phyloP scores from a whole-genome alignment of 2,888 invertebrate genomes.

The Xestoiulus laeticollis region DNA sequence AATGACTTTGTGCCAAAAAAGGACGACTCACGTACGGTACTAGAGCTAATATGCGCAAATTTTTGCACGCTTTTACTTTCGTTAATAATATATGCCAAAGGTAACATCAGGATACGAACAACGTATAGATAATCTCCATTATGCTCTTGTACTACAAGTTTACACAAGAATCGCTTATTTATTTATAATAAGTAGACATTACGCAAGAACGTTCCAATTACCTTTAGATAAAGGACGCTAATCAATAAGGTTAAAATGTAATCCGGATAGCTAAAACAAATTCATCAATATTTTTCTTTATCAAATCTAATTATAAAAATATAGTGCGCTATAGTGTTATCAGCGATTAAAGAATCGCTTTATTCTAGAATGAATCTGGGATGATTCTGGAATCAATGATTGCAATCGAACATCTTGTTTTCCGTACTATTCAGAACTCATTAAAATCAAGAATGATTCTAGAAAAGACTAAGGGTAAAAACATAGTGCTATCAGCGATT shows the following conservation, averaged over 20 bases:
- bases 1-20: conserved; percentile 16
- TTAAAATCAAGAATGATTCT: too few species aligned
- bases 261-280: too few species aligned
- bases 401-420: too few species aligned
- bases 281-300: too few species aligned
- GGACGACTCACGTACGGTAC: neutral
- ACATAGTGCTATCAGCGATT: too few species aligned
- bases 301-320: too few species aligned
- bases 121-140: neutral
- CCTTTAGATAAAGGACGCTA: neutral
- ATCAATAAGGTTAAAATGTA: neutral
- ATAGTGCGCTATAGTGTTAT: too few species aligned
- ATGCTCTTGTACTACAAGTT: neutral
- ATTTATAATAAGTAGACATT: neutral
- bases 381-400: too few species aligned
- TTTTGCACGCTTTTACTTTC: neutral
- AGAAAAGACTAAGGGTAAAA: too few species aligned
- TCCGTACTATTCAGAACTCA: too few species aligned
- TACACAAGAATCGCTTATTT: neutral
- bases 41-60: neutral
- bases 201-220: neutral
- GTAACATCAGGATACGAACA: neutral
- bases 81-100: neutral
- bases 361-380: too few species aligned
- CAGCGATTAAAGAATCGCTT: too few species aligned